Evolutionary conservation across 2,888 invertebrate genomes (phyloP).

Genomic region (Plutella xylostella): DNA sequence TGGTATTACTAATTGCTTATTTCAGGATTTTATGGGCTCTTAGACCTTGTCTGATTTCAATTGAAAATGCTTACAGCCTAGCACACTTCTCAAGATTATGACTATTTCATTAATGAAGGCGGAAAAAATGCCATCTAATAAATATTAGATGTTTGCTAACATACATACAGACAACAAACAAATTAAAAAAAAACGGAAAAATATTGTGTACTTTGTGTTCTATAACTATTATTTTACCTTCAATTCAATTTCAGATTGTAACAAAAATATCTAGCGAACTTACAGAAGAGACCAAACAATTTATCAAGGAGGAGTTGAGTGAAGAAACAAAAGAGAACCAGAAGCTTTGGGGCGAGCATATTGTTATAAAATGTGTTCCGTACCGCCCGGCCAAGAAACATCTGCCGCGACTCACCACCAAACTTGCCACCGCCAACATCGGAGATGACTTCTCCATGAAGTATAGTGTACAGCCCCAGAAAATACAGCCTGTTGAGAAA

Average conservation of each 20-base stretch:
- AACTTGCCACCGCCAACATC: slow-evolving; percentile 42
- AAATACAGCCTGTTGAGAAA: too few relatives aligned
- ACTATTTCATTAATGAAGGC: too few relatives aligned
- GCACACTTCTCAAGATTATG: too few relatives aligned
- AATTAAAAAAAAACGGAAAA: too few relatives aligned
- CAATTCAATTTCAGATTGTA: slow-evolving; percentile 43
- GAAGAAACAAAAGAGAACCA: slow-evolving; percentile 38
- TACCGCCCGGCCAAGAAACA: slow-evolving; percentile 48
- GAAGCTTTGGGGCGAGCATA: slow-evolving; percentile 58
- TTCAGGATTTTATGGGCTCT: neutral
- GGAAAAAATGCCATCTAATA: too few relatives aligned
- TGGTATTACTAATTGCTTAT: too few relatives aligned
- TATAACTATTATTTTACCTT: neutral
- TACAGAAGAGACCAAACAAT: slow-evolving; percentile 56
- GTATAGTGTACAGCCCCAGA: too few relatives aligned
- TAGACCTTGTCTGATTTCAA: neutral
- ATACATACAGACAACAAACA: too few relatives aligned
- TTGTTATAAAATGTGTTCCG: slow-evolving; percentile 48
- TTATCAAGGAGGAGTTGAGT: slow-evolving; percentile 41
- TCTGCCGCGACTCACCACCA: slow-evolving; percentile 42
- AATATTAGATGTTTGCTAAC: too few relatives aligned
- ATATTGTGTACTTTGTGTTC: too few relatives aligned
- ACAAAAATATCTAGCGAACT: slow-evolving; percentile 50
- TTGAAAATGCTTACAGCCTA: too few relatives aligned
- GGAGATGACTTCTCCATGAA: slow-evolving; percentile 65